Evolutionary conservation across 2,888 invertebrate species (phyloP), one percentile per base, ranked within the genome.

Genomic region (Cotesia congregata): DNA sequence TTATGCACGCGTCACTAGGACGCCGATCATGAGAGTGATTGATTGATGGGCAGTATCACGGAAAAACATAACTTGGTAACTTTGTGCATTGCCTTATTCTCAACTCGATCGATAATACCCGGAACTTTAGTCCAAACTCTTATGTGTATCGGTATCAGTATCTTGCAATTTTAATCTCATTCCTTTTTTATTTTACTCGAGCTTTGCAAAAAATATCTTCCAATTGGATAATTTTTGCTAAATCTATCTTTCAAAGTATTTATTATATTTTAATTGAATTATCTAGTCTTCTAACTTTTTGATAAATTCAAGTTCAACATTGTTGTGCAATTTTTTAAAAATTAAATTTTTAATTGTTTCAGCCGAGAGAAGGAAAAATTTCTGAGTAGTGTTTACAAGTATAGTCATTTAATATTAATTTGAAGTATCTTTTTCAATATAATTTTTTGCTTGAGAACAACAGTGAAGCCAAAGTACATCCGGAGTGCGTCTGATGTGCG

Each of bases 1-100:
- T 85, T 84, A 85, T 85, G 83, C 81, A 82, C 82, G 81, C 82
- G 81, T 82, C 82, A 80, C 78, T 79, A 79, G 75, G 69, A 38
- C 72, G 77, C 78, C 78, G 74, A 81, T 81, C 79, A 77, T 80
- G 77, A 73, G 78, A 76, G 76, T 80, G 81, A 81, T 80, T 81
- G 81, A 82, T 80, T 77, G 81, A 80, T 82, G 79, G 80, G 75
- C 50, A 39, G 77, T 72, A 64, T 72, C 17, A 64, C 50, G 62
- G 72, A 72, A 72, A 72, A 72, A 72, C 72, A 64, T 62, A 72
- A 72, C 72, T 64, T 64, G 72, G 72, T 17, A 72, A 72, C 62
- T 72, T 72, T 64, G 50, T 64, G 62, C 64, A 64, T 72, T 41
- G 72, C 72, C 64, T 41, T 62, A 62, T 72, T 60, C 71, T 61